These are phyloP conservation scores for Diphyllodes magnificus DNA, from an alignment of 2,113 vertebrate species.

Conservation along the genomic window DNA sequence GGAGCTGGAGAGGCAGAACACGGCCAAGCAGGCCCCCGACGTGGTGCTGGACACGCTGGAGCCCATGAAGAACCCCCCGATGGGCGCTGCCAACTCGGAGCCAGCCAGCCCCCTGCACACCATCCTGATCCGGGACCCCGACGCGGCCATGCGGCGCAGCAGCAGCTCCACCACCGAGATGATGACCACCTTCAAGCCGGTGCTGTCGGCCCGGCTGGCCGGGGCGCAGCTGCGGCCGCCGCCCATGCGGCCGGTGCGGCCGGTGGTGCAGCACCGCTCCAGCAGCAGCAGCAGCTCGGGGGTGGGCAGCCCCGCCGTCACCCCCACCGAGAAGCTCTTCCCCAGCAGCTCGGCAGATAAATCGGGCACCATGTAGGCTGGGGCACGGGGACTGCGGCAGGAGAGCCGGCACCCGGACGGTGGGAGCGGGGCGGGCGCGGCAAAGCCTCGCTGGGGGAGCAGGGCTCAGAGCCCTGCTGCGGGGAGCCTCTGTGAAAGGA, in stretches of 20 bases:
- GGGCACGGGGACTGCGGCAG: not conserved
- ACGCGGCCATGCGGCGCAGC: constrained; percentile 92
- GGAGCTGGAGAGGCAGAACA: constrained; percentile 95
- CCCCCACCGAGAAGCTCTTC: constrained; percentile 94
- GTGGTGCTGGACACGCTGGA: constrained; percentile 97
- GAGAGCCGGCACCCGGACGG: not conserved
- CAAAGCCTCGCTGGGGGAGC: not conserved
- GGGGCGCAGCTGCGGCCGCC: constrained; percentile 91
- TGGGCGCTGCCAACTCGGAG: constrained; percentile 81
- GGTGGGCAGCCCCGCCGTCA: constrained; percentile 90
- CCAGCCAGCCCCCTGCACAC: constrained; percentile 94
- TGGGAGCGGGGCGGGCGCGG: not conserved
- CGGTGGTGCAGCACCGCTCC: constrained; percentile 86
- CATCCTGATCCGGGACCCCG: constrained; percentile 94
- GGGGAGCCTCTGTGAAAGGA: not conserved
- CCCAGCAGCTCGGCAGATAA: constrained; percentile 83
- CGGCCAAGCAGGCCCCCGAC: constrained; percentile 91
- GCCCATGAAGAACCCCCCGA: constrained; percentile 85
- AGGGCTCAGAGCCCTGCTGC: not conserved
- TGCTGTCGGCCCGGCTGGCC: constrained; percentile 85
- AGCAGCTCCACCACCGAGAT: constrained; percentile 91
- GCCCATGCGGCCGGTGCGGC: constrained; percentile 79
- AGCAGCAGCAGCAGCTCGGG: constrained; percentile 96
- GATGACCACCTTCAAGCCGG: constrained; percentile 97
- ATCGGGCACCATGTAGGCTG: constrained; percentile 86